Evolutionary conservation across 23 tunicate genomes (phyloP).

Genomic region (Styela plicata): DNA sequence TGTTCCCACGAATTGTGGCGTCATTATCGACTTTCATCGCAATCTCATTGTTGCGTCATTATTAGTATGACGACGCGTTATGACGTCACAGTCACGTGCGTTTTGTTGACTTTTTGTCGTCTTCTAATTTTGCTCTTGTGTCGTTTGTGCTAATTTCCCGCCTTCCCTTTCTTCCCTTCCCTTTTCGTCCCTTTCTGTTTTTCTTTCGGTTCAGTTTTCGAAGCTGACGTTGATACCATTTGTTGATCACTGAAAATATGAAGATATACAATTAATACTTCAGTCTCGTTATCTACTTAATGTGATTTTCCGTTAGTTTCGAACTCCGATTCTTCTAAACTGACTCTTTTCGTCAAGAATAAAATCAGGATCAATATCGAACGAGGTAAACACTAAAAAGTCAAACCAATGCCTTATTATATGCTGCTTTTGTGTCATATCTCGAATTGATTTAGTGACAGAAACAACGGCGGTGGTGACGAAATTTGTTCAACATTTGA

Average conservation of each 20-base stretch:
- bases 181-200: background rate
- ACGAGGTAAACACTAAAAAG: no score
- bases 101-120: background rate
- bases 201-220: background rate
- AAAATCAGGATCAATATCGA: no score
- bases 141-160: conserved; percentile 9
- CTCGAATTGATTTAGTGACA: no score
- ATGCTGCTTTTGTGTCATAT: no score
- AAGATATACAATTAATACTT: background rate
- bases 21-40: background rate
- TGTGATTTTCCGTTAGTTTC: no score
- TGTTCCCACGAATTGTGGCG: background rate
- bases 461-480: no score
- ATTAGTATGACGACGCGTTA: background rate
- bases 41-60: background rate
- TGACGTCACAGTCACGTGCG: background rate
- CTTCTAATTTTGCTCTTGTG: background rate
- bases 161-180: conserved; percentile 3
- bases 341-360: no score
- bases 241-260: conserved; percentile 14
- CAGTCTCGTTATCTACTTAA: no score
- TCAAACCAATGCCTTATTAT: no score
- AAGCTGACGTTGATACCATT: background rate
- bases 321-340: no score
- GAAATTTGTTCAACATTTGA: no score